Percentiles rank a stretch among this genome's conserved stretches.
Conservation (phyloP, 2,888 invertebrate genomes). For the Sipha maydis region DNA sequence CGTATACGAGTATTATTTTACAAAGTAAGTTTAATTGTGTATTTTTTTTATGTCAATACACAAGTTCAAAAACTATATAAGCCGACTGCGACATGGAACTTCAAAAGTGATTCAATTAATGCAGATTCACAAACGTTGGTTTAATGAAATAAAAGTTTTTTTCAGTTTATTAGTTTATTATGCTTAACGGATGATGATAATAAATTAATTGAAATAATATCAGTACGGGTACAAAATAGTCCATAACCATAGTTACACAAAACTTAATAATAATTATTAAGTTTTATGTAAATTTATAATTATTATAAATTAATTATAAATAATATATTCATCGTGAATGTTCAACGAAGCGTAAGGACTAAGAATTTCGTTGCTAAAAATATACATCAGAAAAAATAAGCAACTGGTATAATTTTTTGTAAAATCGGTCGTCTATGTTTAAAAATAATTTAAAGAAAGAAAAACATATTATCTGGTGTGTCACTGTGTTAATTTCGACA, state of each 20-base stretch:
- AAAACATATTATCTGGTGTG: not conserved
- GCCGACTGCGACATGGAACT: not conserved
- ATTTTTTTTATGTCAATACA: not conserved
- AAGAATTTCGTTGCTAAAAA: not conserved
- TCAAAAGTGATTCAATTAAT: not conserved
- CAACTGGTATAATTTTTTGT: not conserved
- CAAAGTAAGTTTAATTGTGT: not conserved
- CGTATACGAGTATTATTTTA: no score
- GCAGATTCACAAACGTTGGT: not conserved
- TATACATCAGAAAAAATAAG: not conserved
- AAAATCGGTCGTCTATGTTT: not conserved
- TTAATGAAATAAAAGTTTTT: not conserved
- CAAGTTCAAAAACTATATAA: not conserved
- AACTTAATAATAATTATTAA: not conserved
- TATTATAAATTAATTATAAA: not conserved
- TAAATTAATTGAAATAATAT: not conserved
- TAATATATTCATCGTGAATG: not conserved
- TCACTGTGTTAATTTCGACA: not conserved
- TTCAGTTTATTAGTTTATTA: not conserved
- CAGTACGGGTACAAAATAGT: not conserved
- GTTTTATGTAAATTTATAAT: no score
- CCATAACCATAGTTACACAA: not conserved
- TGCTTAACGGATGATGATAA: not conserved
- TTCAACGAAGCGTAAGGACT: not conserved
- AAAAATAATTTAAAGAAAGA: not conserved